These are phyloP conservation scores for Paraplagusia blochii DNA, from an alignment of 2,113 vertebrate species.

Conservation along the genomic window DNA sequence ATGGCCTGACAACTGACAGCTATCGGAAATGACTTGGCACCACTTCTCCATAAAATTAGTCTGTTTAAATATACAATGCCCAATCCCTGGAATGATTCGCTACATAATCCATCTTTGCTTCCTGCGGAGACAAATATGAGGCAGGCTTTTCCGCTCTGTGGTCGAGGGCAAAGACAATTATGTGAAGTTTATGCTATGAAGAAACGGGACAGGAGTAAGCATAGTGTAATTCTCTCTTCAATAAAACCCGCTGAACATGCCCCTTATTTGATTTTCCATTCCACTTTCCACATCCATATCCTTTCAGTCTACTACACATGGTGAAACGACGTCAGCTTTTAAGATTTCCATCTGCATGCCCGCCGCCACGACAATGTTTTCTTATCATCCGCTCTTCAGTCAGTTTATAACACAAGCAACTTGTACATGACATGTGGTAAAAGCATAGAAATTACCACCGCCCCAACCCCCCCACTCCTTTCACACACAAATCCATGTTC, in stretches of 20 bases:
- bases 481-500: neutral
- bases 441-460: slow-evolving; percentile 12
- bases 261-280: slow-evolving; percentile 53
- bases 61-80: slow-evolving; percentile 63
- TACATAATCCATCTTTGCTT: slow-evolving; percentile 63
- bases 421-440: slow-evolving; percentile 16
- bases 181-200: slow-evolving; percentile 51
- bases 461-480: too few species aligned
- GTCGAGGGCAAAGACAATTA: slow-evolving; percentile 60
- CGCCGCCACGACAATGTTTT: slow-evolving; percentile 18
- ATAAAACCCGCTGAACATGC: slow-evolving; percentile 33
- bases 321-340: slow-evolving; percentile 32
- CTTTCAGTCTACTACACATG: slow-evolving; percentile 32
- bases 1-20: slow-evolving; percentile 58
- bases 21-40: slow-evolving; percentile 65
- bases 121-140: slow-evolving; percentile 57
- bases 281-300: slow-evolving; percentile 8
- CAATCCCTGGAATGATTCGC: slow-evolving; percentile 58
- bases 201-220: slow-evolving; percentile 36
- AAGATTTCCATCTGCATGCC: slow-evolving; percentile 38
- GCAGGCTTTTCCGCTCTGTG: slow-evolving; percentile 59
- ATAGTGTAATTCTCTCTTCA: slow-evolving; percentile 35
- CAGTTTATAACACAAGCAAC: neutral
- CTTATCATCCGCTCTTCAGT: slow-evolving; percentile 17
- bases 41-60: slow-evolving; percentile 64